Conservation (phyloP, 2,113 vertebrate genomes). For the Brachypteracias leptosomus region DNA sequence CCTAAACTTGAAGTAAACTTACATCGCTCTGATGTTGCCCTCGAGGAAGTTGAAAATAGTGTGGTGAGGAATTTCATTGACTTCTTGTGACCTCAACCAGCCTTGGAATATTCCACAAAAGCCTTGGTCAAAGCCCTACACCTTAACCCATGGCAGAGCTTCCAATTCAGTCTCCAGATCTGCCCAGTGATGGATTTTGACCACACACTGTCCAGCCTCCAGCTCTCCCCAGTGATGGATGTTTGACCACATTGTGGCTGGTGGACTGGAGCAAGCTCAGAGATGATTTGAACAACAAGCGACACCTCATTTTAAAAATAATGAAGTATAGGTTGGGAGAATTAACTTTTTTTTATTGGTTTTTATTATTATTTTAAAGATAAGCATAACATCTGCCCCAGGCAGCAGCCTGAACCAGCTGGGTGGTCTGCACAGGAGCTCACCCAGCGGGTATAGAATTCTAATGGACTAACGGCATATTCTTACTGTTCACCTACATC, state of each 20-base stretch:
- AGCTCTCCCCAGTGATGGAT: neutral
- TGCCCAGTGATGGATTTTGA: neutral
- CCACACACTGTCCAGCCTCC: neutral
- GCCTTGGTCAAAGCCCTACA: neutral
- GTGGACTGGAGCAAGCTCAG: neutral
- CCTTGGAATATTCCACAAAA: neutral
- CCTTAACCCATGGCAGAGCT: fast-evolving
- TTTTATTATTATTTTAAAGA: neutral
- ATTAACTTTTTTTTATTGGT: too few species aligned
- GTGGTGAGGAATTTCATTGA: neutral
- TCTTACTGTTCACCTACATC: neutral
- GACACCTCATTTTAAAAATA: fast-evolving
- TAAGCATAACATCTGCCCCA: neutral
- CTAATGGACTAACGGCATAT: neutral
- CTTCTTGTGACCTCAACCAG: neutral
- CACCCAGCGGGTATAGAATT: neutral
- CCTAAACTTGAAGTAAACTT: neutral
- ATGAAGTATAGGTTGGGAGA: neutral
- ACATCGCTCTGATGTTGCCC: neutral
- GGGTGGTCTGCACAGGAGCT: neutral
- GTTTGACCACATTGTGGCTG: neutral
- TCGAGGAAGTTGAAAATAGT: neutral
- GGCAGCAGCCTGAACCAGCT: neutral
- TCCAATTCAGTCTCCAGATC: neutral
- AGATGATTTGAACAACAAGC: neutral